Evolutionary conservation across 2,888 invertebrate genomes (phyloP).

Genomic region (Hedychridium roseum): DNA sequence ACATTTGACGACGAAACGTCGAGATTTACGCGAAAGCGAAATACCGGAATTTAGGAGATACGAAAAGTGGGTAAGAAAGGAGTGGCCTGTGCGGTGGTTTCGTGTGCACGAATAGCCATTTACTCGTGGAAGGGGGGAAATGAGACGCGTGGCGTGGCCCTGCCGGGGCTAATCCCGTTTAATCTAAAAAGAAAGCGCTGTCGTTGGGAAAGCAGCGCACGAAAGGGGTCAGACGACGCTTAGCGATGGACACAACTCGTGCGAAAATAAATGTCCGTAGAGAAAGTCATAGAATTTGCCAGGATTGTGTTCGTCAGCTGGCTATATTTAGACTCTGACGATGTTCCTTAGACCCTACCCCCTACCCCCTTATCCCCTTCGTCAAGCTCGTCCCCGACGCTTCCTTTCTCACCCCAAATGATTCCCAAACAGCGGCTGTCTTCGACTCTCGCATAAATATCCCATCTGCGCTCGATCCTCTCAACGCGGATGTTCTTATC

Average conservation of each 20-base stretch:
- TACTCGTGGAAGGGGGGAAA: too few relatives aligned
- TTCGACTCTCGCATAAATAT: neutral
- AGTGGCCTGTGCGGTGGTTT: too few relatives aligned
- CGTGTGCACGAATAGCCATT: too few relatives aligned
- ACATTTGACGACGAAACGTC: too few relatives aligned
- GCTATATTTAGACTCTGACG: constrained; percentile 35
- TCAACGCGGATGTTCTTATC: too few relatives aligned
- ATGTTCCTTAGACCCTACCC: constrained; percentile 7
- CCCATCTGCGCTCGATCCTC: too few relatives aligned
- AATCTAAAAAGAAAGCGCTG: constrained; percentile 3
- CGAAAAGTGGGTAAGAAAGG: too few relatives aligned
- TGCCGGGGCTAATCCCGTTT: neutral
- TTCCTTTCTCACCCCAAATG: too few relatives aligned
- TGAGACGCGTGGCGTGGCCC: neutral
- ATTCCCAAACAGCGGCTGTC: neutral
- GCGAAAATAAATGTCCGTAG: constrained; percentile 28
- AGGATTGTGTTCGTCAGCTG: constrained; percentile 35
- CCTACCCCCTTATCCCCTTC: constrained; percentile 8
- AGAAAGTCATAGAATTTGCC: constrained; percentile 30
- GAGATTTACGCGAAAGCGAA: too few relatives aligned
- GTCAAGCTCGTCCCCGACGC: neutral
- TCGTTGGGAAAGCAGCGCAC: constrained; percentile 19
- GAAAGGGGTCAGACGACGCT: constrained; percentile 35
- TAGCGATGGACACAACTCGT: constrained; percentile 17
- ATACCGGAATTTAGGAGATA: too few relatives aligned